These are phyloP conservation scores for Nothocercus nigrocapillus DNA, from an alignment of 2,113 vertebrate species.

Conservation along the genomic window DNA sequence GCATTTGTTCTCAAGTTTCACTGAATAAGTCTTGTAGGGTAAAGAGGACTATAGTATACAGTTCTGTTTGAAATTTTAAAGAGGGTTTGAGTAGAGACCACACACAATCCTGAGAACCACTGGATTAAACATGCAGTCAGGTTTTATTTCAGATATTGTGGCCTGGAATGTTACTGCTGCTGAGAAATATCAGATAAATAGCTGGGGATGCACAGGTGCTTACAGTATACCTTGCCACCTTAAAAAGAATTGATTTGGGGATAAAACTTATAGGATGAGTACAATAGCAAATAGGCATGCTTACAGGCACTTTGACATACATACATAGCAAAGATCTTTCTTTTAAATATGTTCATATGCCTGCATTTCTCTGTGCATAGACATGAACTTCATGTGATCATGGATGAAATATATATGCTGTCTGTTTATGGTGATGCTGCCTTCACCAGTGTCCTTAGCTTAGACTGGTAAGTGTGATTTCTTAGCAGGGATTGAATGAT, in stretches of 20 bases:
- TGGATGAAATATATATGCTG: constrained; percentile 69
- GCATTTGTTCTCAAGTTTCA: not conserved
- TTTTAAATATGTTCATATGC: not conserved
- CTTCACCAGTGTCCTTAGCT: constrained; percentile 65
- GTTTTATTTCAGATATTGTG: not conserved
- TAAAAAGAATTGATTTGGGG: not conserved
- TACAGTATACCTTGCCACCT: not conserved
- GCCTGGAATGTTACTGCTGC: not conserved
- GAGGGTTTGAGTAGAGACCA: not conserved
- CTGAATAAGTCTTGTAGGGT: not conserved
- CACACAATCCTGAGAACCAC: not conserved
- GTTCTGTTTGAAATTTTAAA: not conserved
- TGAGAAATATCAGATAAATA: not conserved
- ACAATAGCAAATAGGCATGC: not conserved
- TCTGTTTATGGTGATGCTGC: constrained; percentile 37
- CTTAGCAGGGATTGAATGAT: not conserved
- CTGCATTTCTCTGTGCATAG: not conserved
- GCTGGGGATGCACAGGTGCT: not conserved
- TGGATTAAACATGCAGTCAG: not conserved
- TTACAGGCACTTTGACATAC: not conserved
- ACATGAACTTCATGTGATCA: constrained; percentile 42
- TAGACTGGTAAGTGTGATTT: constrained; percentile 25
- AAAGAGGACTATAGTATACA: not conserved
- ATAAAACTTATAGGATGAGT: not conserved
- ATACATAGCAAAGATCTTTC: not conserved